A percentile compares a stretch with the other conserved stretches of the same genome.
phyloP scores from a whole-genome alignment of 2,797 vertebrate genomes.

The Onychomys leucogaster region DNA sequence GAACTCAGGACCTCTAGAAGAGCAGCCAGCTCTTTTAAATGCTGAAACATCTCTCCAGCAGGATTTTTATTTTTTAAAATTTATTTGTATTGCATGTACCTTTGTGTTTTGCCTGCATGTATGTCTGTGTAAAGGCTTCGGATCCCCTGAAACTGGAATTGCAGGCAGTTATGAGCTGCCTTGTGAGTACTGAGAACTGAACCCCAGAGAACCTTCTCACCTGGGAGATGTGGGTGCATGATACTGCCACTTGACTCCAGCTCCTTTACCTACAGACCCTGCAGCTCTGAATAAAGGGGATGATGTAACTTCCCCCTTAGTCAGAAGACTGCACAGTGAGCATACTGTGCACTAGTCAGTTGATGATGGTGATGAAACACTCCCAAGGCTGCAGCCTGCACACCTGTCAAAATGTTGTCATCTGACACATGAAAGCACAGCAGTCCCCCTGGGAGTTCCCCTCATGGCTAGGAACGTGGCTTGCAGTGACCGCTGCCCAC shows the following conservation, averaged over 20 bases:
- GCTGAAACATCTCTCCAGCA: no score
- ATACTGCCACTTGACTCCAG: background rate
- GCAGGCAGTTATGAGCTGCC: background rate
- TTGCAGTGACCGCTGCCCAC: background rate
- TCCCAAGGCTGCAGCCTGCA: background rate
- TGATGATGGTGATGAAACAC: background rate
- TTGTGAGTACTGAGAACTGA: background rate
- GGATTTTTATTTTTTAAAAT: no score
- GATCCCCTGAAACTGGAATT: background rate
- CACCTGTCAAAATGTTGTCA: no score
- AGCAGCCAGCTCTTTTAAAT: no score
- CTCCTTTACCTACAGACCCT: background rate
- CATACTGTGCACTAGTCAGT: background rate
- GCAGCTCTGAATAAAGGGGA: background rate
- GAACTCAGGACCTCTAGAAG: no score
- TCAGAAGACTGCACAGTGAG: background rate
- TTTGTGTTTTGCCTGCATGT: background rate
- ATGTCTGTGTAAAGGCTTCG: background rate
- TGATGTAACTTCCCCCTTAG: no score
- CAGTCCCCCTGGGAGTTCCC: no score
- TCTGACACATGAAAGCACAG: background rate
- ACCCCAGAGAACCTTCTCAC: accelerated
- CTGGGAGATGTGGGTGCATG: accelerated
- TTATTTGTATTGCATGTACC: background rate
- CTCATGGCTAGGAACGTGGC: background rate